A percentile compares a stretch with the other conserved stretches of the same genome.
Conservation (phyloP, 1,140 invertebrate genomes). For the Drosophila navojoa region DNA sequence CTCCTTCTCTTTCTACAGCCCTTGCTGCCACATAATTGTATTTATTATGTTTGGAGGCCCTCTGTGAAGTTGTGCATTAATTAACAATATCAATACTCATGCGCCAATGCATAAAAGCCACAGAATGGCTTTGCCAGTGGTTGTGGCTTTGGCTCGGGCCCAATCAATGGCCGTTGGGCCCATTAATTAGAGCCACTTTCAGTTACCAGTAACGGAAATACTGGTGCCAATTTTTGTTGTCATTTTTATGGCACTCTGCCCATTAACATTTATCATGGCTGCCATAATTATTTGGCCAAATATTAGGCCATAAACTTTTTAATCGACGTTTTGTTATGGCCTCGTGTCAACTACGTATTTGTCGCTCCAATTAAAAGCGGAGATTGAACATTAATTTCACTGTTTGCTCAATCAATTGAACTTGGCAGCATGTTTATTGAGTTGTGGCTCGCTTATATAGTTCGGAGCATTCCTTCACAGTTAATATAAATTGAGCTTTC, state of each 20-base stretch:
- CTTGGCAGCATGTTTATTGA: neutral
- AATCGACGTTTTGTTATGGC: slow-evolving; percentile 51
- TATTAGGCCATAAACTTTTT: slow-evolving; percentile 67
- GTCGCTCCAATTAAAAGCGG: slow-evolving; percentile 20
- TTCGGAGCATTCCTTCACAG: neutral
- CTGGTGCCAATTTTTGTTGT: slow-evolving; percentile 43
- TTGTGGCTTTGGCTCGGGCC: slow-evolving; percentile 20
- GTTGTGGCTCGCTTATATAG: too few relatives aligned
- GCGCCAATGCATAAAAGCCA: slow-evolving; percentile 69
- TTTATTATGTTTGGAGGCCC: slow-evolving; percentile 14
- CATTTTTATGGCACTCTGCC: slow-evolving; percentile 39
- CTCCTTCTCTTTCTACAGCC: neutral
- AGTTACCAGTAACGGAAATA: slow-evolving; percentile 61
- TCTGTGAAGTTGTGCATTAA: slow-evolving; percentile 52
- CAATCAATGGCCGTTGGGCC: slow-evolving; percentile 45
- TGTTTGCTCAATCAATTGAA: slow-evolving; percentile 9
- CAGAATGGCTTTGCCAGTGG: slow-evolving; percentile 58
- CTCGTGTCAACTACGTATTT: slow-evolving; percentile 4
- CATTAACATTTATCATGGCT: slow-evolving; percentile 63
- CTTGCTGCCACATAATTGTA: neutral
- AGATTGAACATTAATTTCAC: slow-evolving; percentile 6
- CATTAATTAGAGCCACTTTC: slow-evolving; percentile 61
- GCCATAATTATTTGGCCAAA: slow-evolving; percentile 70
- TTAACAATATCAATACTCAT: slow-evolving; percentile 64
- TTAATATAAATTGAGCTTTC: neutral